Percentiles rank a stretch among this genome's conserved stretches.
These are phyloP conservation scores for Eudasyphora cyanicolor DNA, from an alignment of 2,888 invertebrate species.

Conservation along the genomic window DNA sequence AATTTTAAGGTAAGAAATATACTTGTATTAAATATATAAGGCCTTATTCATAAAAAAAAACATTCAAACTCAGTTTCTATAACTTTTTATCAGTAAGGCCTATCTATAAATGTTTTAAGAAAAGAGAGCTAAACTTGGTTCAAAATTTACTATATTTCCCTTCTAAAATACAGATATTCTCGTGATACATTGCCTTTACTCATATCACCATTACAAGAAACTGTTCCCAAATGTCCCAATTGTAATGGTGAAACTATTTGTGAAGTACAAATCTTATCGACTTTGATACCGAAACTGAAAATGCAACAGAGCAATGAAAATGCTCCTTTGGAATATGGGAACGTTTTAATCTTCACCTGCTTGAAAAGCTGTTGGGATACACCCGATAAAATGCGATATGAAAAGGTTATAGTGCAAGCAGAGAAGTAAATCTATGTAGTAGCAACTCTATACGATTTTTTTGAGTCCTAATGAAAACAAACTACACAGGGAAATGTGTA, in stretches of 20 bases:
- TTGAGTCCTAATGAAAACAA: conserved; percentile 11
- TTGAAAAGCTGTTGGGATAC: conserved; percentile 91
- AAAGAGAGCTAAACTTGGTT: no score
- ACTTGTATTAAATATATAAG: no score
- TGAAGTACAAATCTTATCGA: conserved; percentile 92
- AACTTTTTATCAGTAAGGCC: no score
- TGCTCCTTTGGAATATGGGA: conserved; percentile 89
- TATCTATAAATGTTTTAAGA: no score
- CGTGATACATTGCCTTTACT: conserved; percentile 86
- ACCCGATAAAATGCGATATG: conserved; percentile 84
- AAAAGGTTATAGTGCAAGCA: conserved; percentile 88
- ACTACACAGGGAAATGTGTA: conserved; percentile 20
- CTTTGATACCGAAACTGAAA: conserved; percentile 86
- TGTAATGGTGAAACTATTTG: conserved; percentile 88
- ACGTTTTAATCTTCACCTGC: conserved; percentile 92
- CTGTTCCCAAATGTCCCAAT: conserved; percentile 82
- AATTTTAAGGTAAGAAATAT: conserved; percentile 85
- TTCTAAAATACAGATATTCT: conserved; percentile 84
- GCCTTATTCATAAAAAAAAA: no score
- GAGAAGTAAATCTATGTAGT: conserved; percentile 83
- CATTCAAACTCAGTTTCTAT: no score
- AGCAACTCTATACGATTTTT: not conserved
- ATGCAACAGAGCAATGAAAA: conserved; percentile 82
- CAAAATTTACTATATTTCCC: not conserved
- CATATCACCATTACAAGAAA: conserved; percentile 84